Evolutionary conservation across 1,140 invertebrate genomes (phyloP).

Genomic region (Zaprionus inermis): DNA sequence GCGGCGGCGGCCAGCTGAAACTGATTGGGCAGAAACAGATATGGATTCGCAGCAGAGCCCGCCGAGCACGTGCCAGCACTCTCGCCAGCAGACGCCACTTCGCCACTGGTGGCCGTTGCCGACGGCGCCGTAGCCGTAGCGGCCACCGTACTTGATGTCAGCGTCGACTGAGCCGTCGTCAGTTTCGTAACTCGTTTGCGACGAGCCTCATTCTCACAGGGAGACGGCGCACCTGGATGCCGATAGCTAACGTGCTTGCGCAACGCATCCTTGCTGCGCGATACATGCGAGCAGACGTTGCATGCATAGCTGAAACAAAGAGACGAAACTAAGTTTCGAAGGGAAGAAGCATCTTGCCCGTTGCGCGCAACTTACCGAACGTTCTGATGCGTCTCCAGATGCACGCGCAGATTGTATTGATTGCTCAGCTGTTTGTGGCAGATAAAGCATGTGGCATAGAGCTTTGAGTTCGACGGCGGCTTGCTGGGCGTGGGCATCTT

Average conservation of each 20-base stretch:
- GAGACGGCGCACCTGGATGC: constrained; percentile 87
- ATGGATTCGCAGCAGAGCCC: constrained; percentile 52
- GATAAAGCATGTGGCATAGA: constrained; percentile 90
- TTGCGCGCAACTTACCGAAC: constrained; percentile 85
- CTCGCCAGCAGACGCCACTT: constrained; percentile 22
- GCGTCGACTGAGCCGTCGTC: constrained; percentile 34
- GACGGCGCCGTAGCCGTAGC: constrained; percentile 20
- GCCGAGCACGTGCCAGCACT: constrained; percentile 12
- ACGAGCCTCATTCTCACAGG: constrained; percentile 79
- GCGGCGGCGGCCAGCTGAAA: constrained; percentile 80
- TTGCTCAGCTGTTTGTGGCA: constrained; percentile 95
- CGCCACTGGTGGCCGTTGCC: constrained; percentile 62
- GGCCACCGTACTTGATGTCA: constrained; percentile 9
- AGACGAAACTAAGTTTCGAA: not conserved
- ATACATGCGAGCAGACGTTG: constrained; percentile 93
- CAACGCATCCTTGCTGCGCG: constrained; percentile 92
- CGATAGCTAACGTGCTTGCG: constrained; percentile 94
- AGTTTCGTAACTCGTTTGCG: constrained; percentile 76
- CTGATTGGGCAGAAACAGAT: constrained; percentile 81
- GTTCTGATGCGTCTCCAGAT: constrained; percentile 95
- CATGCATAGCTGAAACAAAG: constrained; percentile 87
- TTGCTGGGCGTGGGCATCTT: constrained; percentile 60
- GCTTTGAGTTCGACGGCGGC: constrained; percentile 84
- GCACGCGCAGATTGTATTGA: constrained; percentile 94
- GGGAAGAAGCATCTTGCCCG: not conserved